phyloP scores from a whole-genome alignment of 2,888 invertebrate genomes.

The Nysson spinosus region DNA sequence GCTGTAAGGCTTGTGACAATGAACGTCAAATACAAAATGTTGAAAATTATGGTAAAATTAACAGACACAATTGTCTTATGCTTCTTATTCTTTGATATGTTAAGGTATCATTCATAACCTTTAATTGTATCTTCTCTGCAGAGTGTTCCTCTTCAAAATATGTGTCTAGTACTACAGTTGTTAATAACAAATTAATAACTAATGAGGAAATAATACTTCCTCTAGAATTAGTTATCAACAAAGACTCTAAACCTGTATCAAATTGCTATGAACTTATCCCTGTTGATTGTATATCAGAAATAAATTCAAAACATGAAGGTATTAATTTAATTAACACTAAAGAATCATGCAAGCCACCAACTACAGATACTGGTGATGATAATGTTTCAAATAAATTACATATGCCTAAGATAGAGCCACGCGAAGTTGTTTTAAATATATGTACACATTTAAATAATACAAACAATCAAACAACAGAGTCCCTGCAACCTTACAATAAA shows the following conservation, averaged over 20 bases:
- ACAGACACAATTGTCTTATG: background rate
- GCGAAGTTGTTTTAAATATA: slow-evolving; percentile 23
- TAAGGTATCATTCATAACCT: slow-evolving; percentile 2
- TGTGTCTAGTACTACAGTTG: slow-evolving; percentile 3
- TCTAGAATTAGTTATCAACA: slow-evolving; percentile 59
- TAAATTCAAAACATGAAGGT: slow-evolving; percentile 14
- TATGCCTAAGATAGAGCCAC: slow-evolving; percentile 37
- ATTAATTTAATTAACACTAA: slow-evolving; percentile 5
- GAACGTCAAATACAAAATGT: slow-evolving; percentile 34
- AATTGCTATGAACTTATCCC: slow-evolving; percentile 20
- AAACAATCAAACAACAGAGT: background rate
- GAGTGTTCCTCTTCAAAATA: slow-evolving; percentile 17
- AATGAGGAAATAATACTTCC: slow-evolving; percentile 49
- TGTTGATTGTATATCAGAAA: slow-evolving; percentile 2
- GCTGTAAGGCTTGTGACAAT: slow-evolving; percentile 80
- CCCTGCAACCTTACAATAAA: background rate
- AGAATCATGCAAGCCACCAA: slow-evolving; percentile 8
- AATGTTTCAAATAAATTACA: slow-evolving; percentile 15
- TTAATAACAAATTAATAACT: background rate
- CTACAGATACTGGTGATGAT: slow-evolving; percentile 6
- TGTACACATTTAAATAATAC: slow-evolving; percentile 21
- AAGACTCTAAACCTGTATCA: slow-evolving; percentile 34
- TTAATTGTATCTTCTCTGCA: slow-evolving; percentile 10
- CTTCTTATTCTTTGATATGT: background rate
- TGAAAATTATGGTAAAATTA: slow-evolving; percentile 47